Conservation (phyloP, 2,797 vertebrate species). For the Falco berigora region DNA sequence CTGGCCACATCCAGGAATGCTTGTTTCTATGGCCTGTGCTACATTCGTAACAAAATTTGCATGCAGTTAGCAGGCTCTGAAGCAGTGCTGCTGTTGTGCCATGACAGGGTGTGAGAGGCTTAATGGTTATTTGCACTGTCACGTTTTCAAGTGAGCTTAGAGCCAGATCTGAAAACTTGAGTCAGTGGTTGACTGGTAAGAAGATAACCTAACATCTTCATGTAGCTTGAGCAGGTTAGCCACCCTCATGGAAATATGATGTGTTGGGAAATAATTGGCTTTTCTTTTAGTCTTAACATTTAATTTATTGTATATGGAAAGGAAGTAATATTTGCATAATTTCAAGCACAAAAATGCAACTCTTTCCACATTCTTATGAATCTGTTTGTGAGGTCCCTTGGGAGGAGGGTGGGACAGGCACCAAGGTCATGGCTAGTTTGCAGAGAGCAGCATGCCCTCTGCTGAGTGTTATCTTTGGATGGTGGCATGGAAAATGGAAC, state of each 20-base stretch:
- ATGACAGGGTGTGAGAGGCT: not conserved
- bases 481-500: not conserved
- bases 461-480: not conserved
- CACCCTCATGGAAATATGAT: not conserved
- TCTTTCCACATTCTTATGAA: fast-evolving
- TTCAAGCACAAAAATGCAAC: not conserved
- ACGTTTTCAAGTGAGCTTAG: not conserved
- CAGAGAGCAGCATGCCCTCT: not conserved
- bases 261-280: not conserved
- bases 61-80: not conserved
- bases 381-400: not conserved
- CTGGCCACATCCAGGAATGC: not conserved
- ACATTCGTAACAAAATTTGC: not conserved
- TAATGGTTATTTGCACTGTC: not conserved
- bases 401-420: not conserved
- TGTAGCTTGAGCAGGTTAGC: not conserved
- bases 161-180: not conserved
- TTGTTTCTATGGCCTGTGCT: not conserved
- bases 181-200: not conserved
- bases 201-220: not conserved
- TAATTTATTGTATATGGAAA: not conserved
- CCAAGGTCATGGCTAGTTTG: not conserved
- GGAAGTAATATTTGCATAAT: not conserved
- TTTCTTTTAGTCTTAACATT: not conserved
- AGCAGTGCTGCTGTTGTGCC: not conserved